Conservation (phyloP, 1,140 invertebrate genomes). For the Aricia agestis region DNA sequence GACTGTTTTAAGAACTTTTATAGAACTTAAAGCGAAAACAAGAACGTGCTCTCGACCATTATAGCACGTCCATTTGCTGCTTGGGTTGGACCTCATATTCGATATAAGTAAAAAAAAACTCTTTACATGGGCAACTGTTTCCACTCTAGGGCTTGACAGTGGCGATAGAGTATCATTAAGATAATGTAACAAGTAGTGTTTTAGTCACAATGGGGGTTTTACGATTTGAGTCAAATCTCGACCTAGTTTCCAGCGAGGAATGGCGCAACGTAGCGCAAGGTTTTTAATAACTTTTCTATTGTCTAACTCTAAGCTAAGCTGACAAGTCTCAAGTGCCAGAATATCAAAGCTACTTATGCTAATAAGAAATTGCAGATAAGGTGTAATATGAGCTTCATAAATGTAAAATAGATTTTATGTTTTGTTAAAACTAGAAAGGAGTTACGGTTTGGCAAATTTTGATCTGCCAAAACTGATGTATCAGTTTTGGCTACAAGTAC, state of each 20-base stretch:
- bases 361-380: neutral
- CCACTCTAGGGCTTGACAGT: neutral
- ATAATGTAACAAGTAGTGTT: slow-evolving; percentile 13
- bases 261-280: slow-evolving; percentile 45
- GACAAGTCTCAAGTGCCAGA: slow-evolving; percentile 18
- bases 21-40: too few relatives aligned
- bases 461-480: too few relatives aligned
- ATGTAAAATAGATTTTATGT: neutral
- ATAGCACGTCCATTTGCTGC: too few relatives aligned
- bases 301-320: slow-evolving; percentile 24
- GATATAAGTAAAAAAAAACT: too few relatives aligned
- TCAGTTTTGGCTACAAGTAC: too few relatives aligned
- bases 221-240: slow-evolving; percentile 24
- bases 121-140: too few relatives aligned
- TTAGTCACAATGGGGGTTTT: slow-evolving; percentile 16
- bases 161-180: neutral
- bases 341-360: slow-evolving; percentile 8
- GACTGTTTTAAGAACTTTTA: too few relatives aligned
- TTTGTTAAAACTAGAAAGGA: too few relatives aligned
- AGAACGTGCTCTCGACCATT: too few relatives aligned
- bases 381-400: neutral
- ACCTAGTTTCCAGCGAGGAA: slow-evolving; percentile 36
- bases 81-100: too few relatives aligned
- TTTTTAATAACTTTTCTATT: slow-evolving; percentile 36
- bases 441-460: too few relatives aligned